Conservation (phyloP, 2,888 invertebrate genomes). For the Habroteleia sp. region DNA sequence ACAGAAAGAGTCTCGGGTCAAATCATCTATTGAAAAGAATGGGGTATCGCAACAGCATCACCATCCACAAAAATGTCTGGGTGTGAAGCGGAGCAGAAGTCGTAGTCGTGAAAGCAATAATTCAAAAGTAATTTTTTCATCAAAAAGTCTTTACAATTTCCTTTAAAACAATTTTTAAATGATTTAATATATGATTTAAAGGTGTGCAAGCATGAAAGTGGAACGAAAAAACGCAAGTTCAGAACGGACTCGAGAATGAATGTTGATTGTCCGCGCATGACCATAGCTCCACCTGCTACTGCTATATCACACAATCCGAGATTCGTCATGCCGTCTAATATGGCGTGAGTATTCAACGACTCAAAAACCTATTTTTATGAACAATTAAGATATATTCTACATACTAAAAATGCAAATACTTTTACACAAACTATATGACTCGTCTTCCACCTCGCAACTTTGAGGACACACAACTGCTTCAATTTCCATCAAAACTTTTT, state of each 20-base stretch:
- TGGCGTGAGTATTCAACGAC: constrained; percentile 18
- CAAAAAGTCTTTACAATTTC: background rate
- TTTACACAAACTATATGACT: too few species aligned
- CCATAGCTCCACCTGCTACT: background rate
- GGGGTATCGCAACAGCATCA: constrained; percentile 69
- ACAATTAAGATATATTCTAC: too few species aligned
- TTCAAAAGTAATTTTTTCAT: constrained; percentile 70
- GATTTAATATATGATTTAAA: background rate
- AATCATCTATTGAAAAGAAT: constrained; percentile 79
- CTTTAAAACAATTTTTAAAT: too few species aligned
- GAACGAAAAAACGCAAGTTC: constrained; percentile 8
- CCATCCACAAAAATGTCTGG: constrained; percentile 80
- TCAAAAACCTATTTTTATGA: too few species aligned
- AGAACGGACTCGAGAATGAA: constrained; percentile 8
- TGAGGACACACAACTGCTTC: too few species aligned
- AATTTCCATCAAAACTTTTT: too few species aligned
- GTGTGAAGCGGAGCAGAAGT: constrained; percentile 85
- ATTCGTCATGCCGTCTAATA: constrained; percentile 22
- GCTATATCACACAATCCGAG: constrained; percentile 1
- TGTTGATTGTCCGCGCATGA: constrained; percentile 4
- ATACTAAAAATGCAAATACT: too few species aligned
- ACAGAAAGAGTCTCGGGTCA: constrained; percentile 82
- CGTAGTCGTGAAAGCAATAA: constrained; percentile 84
- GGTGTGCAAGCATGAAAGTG: constrained; percentile 22
- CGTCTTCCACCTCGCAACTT: too few species aligned